Conservation (phyloP, 2,113 vertebrate species). For the Sphaerodactylus townsendi region DNA sequence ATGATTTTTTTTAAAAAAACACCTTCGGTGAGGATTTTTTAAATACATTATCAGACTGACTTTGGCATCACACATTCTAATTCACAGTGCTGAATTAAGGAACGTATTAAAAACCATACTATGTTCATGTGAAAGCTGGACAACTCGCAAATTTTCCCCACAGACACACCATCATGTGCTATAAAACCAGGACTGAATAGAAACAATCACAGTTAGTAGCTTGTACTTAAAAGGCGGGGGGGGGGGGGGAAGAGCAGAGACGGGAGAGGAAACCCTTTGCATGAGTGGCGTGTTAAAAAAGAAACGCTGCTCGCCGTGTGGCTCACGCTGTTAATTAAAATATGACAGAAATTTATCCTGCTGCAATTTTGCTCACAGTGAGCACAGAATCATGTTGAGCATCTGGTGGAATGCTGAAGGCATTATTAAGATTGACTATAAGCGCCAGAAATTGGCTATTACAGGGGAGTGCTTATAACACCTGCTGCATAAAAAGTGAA, state of each 20-base stretch:
- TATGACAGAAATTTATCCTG: conserved; percentile 37
- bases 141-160: not conserved
- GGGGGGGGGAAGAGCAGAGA: not conserved
- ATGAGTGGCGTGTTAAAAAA: conserved; percentile 24
- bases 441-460: conserved; percentile 36
- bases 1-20: not conserved
- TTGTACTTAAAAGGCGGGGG: conserved; percentile 5
- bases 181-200: not conserved
- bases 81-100: conserved; percentile 27
- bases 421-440: conserved; percentile 55
- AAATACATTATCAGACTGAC: not conserved
- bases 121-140: conserved; percentile 26
- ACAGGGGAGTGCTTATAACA: conserved; percentile 40
- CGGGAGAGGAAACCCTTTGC: conserved; percentile 7
- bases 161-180: conserved; percentile 1
- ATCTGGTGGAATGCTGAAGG: conserved; percentile 54
- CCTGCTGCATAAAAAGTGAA: conserved; percentile 36
- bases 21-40: not conserved
- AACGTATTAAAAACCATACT: conserved; percentile 15
- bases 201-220: not conserved
- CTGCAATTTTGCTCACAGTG: conserved; percentile 38
- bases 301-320: conserved; percentile 1
- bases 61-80: conserved; percentile 36
- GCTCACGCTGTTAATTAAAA: conserved; percentile 60
- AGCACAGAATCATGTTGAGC: conserved; percentile 40